Base-by-base conservation (phyloP, 2,113 vertebrate species). In the Leptobrachium ailaonicum region DNA sequence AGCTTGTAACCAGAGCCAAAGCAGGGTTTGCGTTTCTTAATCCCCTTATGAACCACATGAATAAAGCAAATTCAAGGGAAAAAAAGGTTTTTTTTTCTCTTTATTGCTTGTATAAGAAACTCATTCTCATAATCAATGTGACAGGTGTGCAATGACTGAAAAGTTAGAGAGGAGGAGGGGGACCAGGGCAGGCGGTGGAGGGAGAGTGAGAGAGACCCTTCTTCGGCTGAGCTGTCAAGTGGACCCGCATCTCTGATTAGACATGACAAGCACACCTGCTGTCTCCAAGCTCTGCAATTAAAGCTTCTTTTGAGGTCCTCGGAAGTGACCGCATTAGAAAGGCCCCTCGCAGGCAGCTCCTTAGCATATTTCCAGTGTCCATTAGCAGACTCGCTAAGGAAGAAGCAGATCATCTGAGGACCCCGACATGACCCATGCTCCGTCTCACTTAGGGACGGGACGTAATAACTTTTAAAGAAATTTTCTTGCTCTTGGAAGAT, bases 101-200 rank as follows among this genome's bases (percentile, higher is more conserved):
- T 91, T 89, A 90, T 88, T 87, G 84, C 86, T 13, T 14, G 0
- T 73, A 84, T 82, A 85, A 89, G 92, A 94, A 86, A 79, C 90
- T 94, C 90, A 95, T 95, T 91, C 94, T 90, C 95, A 96, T 97
- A 95, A 96, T 97, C 93, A 85, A 88, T 88, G 90, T 90, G 95
- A 96, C 95, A 95, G 93, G 94, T 95, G 93, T 95, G 93, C 92
- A 90, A 84, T 84, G 90, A 85, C 88, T 91, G 87, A 87, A 84
- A 86, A 88, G 88, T 85, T 83, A 87, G 63, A 64, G 50, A 40
- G 53, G 73, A 68, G 54, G 42, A 66, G 69, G 76, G 69, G 56
- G 83, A 84, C 85, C 82, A 88, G 88, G 85, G 3, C 67, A 9
- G 75, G 76, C 75, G 83, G 64, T 14, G 71, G 45, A 14, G 58